phyloP scores from a whole-genome alignment of 2,113 vertebrate species.

The Galbula dea region DNA sequence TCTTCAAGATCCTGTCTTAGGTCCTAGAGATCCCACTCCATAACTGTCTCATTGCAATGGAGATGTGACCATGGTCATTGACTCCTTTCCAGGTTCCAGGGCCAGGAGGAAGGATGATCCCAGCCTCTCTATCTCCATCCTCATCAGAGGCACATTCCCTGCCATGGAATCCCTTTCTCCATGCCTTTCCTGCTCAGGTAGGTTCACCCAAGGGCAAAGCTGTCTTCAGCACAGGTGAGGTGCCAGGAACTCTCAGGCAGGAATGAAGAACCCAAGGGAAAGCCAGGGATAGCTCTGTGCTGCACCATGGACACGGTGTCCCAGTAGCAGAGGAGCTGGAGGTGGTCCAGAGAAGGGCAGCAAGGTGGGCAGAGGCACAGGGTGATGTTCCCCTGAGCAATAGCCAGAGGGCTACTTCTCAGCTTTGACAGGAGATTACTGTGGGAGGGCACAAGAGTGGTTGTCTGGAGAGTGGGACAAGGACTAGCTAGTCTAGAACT shows the following conservation, averaged over 20 bases:
- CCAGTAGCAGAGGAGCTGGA: neutral
- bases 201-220: neutral
- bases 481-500: neutral
- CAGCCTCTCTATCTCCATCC: neutral
- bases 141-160: neutral
- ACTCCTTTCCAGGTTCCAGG: neutral
- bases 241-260: neutral
- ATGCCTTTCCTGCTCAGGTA: neutral
- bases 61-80: neutral
- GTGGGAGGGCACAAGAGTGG: neutral
- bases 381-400: fast-evolving
- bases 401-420: neutral
- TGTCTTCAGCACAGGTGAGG: fast-evolving
- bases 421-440: neutral
- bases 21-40: neutral
- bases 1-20: neutral
- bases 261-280: neutral
- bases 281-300: neutral
- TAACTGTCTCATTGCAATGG: neutral
- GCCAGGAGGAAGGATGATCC: neutral
- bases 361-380: fast-evolving
- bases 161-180: neutral
- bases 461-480: neutral
- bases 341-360: neutral
- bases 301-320: fast-evolving